Base-by-base conservation (phyloP, 2,888 invertebrate genomes). In the Euplexia lucipara region DNA sequence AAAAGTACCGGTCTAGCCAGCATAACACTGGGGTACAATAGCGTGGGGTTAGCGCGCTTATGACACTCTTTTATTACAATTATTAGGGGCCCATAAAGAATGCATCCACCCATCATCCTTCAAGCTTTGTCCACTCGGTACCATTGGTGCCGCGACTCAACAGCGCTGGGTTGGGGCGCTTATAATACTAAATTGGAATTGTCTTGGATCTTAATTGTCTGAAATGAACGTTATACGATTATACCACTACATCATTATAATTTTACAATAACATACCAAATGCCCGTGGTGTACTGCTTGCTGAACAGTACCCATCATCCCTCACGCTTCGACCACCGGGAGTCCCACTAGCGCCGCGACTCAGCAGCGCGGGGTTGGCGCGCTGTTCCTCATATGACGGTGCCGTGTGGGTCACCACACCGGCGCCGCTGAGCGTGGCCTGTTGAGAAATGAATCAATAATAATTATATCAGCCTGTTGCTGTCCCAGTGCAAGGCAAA, bases 241-340 rank as follows among this genome's bases (percentile, higher is more conserved):
- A n/a, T n/a, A 22, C 32, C 3, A 12, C n/a, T 0, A 18, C 14
- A n/a, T 26, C 8, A 47, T 3, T 18, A 54, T 0, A 26, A 37
- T 1, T 16, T 5, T 18, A 41, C 22, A 26, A 2, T 26, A 18
- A 66, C 45, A 71, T 86, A 96, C 96, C 96, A 68, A 96, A 95
- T 20, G 96, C 96, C 66, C 96, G 92, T 1, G 97, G 97, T 5
- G 97, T 97, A 86, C 96, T 96, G 81, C 96, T 96, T 16, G 96
- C 96, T 0, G 96, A 96, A 70, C 96, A 97, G 84, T 97, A 97
- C 0, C 97, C 97, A 79, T 97, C 97, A 77, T 97, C 97, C 1
- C 96, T 87, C 1, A 92, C 94, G 70, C 94, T 95, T 59, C 93
- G 87, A 0, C 94, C 92, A 0, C 93, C 95, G 0, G 95, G 95